Conservation (phyloP, 2,888 invertebrate genomes). For the Tubulanus polymorphus region DNA sequence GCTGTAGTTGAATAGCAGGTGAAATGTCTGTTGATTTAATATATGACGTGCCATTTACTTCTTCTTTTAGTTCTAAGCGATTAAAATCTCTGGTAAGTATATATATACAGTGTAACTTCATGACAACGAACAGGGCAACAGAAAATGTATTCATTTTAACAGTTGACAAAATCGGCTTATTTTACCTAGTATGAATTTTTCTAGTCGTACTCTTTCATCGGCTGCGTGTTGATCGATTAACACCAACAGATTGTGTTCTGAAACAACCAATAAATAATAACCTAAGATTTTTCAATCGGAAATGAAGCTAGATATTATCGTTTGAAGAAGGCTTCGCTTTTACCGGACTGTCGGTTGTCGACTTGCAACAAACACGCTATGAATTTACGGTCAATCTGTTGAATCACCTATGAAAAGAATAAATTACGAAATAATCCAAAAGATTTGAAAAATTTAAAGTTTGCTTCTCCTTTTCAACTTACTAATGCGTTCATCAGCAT, state of each 20-base stretch:
- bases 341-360: background rate
- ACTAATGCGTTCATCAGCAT: slow-evolving; percentile 34
- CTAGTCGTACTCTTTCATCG: slow-evolving; percentile 76
- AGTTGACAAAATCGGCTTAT: no score
- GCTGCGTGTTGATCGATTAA: slow-evolving; percentile 81
- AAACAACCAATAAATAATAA: slow-evolving; percentile 4
- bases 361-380: slow-evolving; percentile 41
- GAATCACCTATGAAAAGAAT: slow-evolving; percentile 59
- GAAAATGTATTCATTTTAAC: no score
- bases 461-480: no score
- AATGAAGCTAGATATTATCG: no score
- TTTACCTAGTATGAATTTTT: slow-evolving; percentile 60
- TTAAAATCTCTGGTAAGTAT: no score
- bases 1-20: no score
- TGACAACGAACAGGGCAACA: no score
- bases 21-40: no score
- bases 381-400: slow-evolving; percentile 68
- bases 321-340: no score
- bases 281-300: background rate
- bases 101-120: no score
- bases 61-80: no score
- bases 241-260: slow-evolving; percentile 32
- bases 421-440: slow-evolving; percentile 13
- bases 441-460: background rate
- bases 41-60: no score